phyloP scores from a whole-genome alignment of 2,888 invertebrate species.

The Oithona nana region DNA sequence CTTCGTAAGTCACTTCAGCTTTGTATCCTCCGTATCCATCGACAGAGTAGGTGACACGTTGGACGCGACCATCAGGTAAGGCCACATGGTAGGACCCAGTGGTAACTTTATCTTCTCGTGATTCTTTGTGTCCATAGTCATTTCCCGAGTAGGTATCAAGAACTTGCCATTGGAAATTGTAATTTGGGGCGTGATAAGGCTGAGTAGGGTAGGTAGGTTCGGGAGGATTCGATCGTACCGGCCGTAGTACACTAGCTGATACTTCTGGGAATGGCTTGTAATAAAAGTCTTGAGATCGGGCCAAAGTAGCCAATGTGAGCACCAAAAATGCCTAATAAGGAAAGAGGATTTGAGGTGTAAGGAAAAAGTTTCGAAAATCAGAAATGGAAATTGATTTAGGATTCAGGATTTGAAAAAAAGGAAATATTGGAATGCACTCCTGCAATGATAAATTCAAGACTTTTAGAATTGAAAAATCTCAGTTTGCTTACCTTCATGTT shows the following conservation, averaged over 20 bases:
- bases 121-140: slow-evolving; percentile 6
- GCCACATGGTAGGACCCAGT: slow-evolving; percentile 7
- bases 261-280: background rate
- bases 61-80: slow-evolving; percentile 8
- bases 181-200: background rate
- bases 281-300: background rate
- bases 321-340: too few species aligned
- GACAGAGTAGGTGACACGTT: slow-evolving; percentile 5
- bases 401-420: too few species aligned
- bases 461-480: too few species aligned
- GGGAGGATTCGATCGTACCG: background rate
- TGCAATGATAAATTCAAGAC: too few species aligned
- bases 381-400: too few species aligned
- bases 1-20: slow-evolving; percentile 16
- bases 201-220: background rate
- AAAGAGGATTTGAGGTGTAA: too few species aligned
- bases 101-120: background rate
- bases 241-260: background rate
- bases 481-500: too few species aligned
- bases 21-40: slow-evolving; percentile 11
- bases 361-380: too few species aligned
- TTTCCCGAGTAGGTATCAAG: slow-evolving; percentile 10
- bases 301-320: background rate
- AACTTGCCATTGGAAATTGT: slow-evolving; percentile 10
- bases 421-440: too few species aligned